Evolutionary conservation across 1,140 invertebrate genomes (phyloP).

Genomic region (Cecropterus lyciades): DNA sequence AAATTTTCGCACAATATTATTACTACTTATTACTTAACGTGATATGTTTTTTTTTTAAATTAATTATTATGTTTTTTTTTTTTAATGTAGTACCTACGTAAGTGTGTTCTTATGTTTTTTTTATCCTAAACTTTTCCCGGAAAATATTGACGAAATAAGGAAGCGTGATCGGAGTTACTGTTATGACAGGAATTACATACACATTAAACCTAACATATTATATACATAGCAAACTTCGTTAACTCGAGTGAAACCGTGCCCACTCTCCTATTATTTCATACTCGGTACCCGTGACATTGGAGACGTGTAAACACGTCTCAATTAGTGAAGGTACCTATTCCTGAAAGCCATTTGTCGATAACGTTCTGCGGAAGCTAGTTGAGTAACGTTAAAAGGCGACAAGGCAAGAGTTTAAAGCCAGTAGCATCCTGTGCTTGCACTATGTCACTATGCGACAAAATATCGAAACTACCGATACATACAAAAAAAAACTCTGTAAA

Average conservation of each 20-base stretch:
- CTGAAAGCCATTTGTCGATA: constrained; percentile 24
- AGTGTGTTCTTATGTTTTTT: too few species aligned
- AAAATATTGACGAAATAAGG: too few species aligned
- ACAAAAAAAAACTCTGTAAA: too few species aligned
- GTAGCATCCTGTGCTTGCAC: constrained; percentile 7
- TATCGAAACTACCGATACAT: constrained; percentile 5
- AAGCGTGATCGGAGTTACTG: too few species aligned
- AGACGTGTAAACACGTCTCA: constrained; percentile 18
- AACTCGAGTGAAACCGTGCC: constrained; percentile 16
- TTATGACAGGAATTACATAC: too few species aligned
- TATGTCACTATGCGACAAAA: constrained; percentile 3
- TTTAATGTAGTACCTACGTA: too few species aligned
- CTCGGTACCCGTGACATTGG: constrained; percentile 9
- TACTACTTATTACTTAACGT: too few species aligned
- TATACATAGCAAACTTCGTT: constrained; percentile 4
- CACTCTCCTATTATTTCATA: constrained; percentile 16
- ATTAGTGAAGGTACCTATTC: constrained; percentile 12
- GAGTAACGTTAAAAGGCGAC: constrained; percentile 48
- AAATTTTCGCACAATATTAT: too few species aligned
- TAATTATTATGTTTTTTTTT: too few species aligned
- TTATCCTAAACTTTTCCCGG: too few species aligned
- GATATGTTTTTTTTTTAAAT: too few species aligned
- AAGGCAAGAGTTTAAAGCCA: constrained; percentile 32
- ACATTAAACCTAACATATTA: too few species aligned
- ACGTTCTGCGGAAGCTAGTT: constrained; percentile 44